Conservation (phyloP, 2,888 invertebrate genomes). For the Acleris cristana region DNA sequence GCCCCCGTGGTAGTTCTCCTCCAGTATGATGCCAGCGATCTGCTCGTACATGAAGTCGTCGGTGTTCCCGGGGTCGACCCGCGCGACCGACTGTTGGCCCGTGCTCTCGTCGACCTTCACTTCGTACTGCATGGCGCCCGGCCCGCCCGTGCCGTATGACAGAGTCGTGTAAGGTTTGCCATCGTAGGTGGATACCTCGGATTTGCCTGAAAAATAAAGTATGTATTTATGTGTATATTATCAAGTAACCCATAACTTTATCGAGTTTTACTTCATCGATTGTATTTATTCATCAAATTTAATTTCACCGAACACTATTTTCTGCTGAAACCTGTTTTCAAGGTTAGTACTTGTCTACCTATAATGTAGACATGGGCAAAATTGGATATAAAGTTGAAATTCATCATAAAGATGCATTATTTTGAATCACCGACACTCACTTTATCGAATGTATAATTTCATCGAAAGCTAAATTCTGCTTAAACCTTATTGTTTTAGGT, state of each 20-base stretch:
- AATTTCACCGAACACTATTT: no score
- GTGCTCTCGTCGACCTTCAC: slow-evolving; percentile 52
- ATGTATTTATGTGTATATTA: neutral
- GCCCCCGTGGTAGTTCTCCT: slow-evolving; percentile 92
- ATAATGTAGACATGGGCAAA: neutral
- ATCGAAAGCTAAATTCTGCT: no score
- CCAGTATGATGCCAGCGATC: slow-evolving; percentile 87
- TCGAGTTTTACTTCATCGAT: no score
- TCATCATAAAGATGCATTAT: no score
- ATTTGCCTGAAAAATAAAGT: slow-evolving; percentile 76
- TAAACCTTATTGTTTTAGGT: no score
- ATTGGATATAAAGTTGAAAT: no score
- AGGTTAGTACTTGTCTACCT: no score
- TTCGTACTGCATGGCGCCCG: slow-evolving; percentile 85
- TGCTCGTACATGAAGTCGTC: slow-evolving; percentile 88
- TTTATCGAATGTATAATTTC: no score
- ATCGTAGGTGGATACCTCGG: slow-evolving; percentile 85
- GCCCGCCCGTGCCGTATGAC: slow-evolving; percentile 90
- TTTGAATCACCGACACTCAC: no score
- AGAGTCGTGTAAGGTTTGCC: slow-evolving; percentile 89
- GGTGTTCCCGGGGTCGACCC: slow-evolving; percentile 87
- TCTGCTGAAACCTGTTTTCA: no score
- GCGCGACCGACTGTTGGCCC: slow-evolving; percentile 59
- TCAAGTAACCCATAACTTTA: no score
- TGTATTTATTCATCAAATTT: no score